A percentile compares a stretch with the other conserved stretches of the same genome.
Conservation (phyloP, 2,113 vertebrate genomes). For the Callipepla squamata region DNA sequence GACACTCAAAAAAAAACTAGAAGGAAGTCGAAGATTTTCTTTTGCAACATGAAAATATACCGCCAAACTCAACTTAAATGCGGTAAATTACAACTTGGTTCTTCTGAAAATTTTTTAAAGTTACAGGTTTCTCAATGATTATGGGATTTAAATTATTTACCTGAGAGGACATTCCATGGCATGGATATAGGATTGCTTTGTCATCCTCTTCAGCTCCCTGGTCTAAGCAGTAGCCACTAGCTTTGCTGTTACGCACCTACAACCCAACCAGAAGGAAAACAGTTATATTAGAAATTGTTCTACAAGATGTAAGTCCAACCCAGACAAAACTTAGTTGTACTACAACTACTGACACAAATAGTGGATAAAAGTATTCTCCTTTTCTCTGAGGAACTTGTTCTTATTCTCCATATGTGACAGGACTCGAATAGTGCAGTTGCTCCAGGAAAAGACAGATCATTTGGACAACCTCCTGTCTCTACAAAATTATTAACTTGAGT, state of each 20-base stretch:
- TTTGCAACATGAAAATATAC: neutral
- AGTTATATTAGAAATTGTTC: neutral
- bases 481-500: neutral
- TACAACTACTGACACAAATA: neutral
- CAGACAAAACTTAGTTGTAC: neutral
- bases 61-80: neutral
- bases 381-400: neutral
- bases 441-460: neutral
- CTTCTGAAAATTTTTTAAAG: neutral
- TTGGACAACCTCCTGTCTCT: neutral
- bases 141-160: constrained; percentile 67
- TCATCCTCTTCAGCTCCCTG: constrained; percentile 96
- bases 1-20: neutral
- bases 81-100: neutral
- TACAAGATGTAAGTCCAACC: fast-evolving
- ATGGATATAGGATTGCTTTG: constrained; percentile 95
- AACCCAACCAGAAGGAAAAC: neutral
- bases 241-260: constrained; percentile 98
- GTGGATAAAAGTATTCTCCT: neutral
- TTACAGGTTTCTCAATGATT: neutral
- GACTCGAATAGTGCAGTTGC: neutral
- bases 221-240: constrained; percentile 95
- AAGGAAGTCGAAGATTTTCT: neutral
- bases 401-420: neutral
- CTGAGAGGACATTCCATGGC: constrained; percentile 98